A percentile compares a stretch with the other conserved stretches of the same genome.
Conservation (phyloP, 2,888 invertebrate species). For the Trachelus stipa region DNA sequence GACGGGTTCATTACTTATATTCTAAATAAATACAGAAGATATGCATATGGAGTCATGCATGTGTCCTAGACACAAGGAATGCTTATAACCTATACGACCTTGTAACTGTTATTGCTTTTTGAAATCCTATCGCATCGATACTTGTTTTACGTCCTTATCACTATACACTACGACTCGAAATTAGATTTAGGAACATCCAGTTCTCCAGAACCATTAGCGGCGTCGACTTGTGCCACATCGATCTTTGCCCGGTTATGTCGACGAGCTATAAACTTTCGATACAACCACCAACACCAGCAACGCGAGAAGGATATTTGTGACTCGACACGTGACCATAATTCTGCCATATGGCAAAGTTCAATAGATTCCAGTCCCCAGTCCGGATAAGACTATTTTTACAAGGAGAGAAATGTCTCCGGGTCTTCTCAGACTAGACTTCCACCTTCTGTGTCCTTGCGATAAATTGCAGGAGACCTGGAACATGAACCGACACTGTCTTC, state of each 20-base stretch:
- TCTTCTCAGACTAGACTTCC: not conserved
- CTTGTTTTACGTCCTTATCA: not conserved
- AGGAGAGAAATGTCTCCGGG: not conserved
- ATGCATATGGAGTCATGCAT: not conserved
- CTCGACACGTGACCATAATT: not conserved
- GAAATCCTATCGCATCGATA: not conserved
- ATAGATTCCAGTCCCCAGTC: not conserved
- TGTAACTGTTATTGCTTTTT: not conserved
- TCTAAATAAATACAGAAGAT: not conserved
- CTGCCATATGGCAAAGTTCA: not conserved
- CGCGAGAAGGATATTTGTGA: not conserved
- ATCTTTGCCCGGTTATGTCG: slow-evolving; percentile 37
- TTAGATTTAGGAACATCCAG: not conserved
- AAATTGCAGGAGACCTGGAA: not conserved
- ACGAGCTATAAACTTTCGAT: slow-evolving; percentile 36
- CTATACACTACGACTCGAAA: not conserved
- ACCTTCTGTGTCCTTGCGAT: not conserved
- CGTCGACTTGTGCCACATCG: slow-evolving; percentile 22
- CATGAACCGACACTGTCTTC: not conserved
- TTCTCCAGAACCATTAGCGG: not conserved
- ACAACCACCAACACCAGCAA: slow-evolving; percentile 4
- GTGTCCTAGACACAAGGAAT: not conserved
- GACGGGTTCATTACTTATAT: too few species aligned
- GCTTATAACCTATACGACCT: not conserved
- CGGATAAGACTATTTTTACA: not conserved